Conservation (phyloP, 2,888 invertebrate genomes). For the Polydrusus cervinus region DNA sequence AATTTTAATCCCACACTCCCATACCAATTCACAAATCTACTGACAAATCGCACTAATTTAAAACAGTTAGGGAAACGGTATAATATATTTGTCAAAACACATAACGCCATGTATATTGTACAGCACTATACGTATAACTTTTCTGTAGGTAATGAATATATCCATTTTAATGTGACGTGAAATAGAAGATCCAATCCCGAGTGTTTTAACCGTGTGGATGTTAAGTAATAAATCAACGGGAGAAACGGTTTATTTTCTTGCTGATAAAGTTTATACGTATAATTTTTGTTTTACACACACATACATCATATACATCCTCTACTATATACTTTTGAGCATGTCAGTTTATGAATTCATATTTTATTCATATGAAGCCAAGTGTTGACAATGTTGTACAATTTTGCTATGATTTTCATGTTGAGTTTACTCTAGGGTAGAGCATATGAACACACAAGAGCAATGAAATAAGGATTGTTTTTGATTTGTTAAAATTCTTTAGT, state of each 20-base stretch:
- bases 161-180: constrained; percentile 25
- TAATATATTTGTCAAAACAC: constrained; percentile 22
- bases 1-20: background rate
- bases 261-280: constrained; percentile 2
- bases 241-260: constrained; percentile 13
- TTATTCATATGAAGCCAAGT: too few species aligned
- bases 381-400: too few species aligned
- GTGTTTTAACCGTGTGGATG: constrained; percentile 10
- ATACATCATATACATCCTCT: background rate
- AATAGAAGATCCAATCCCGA: constrained; percentile 20
- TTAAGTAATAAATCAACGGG: constrained; percentile 3
- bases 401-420: too few species aligned
- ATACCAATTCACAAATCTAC: background rate
- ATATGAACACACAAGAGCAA: too few species aligned
- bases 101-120: background rate
- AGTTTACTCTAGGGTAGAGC: too few species aligned
- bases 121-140: background rate
- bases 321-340: too few species aligned
- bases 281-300: background rate
- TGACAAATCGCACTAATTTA: constrained; percentile 5
- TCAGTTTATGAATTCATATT: too few species aligned
- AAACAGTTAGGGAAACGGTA: constrained; percentile 4
- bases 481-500: too few species aligned
- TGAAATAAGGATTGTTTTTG: too few species aligned
- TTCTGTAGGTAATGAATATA: constrained; percentile 21